Percentiles rank a stretch among this genome's conserved stretches.
These are phyloP conservation scores for Etheostoma perlongum DNA, from an alignment of 2,797 vertebrate genomes.

Conservation along the genomic window DNA sequence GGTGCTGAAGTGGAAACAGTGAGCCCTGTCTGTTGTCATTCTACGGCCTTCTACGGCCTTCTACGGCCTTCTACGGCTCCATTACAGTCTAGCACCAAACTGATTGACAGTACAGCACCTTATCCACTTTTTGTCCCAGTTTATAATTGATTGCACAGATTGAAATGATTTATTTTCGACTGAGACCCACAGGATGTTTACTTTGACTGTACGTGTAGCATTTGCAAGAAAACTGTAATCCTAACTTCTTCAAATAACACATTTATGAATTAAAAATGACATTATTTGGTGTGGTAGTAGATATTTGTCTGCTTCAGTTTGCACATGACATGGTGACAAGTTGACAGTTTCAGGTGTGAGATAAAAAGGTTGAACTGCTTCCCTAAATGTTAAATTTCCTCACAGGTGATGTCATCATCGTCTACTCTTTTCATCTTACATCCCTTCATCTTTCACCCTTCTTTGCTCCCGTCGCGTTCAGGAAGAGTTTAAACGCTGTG, in stretches of 20 bases:
- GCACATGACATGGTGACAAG: background rate
- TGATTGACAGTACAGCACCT: no score
- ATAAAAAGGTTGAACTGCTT: constrained; percentile 22
- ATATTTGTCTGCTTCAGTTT: background rate
- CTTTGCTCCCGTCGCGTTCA: constrained; percentile 23
- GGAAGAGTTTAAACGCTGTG: constrained; percentile 41
- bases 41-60: no score
- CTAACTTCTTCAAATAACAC: background rate
- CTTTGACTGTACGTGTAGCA: no score
- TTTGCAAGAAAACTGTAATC: background rate
- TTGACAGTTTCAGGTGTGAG: constrained; percentile 1
- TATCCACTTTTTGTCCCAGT: no score
- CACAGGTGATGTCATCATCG: constrained; percentile 36
- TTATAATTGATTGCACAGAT: no score
- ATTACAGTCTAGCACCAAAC: no score
- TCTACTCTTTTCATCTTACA: constrained; percentile 25
- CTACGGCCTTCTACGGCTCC: no score
- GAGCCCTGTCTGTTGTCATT: no score
- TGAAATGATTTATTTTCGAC: no score
- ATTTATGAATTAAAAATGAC: background rate
- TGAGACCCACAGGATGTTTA: no score
- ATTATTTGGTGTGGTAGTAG: background rate
- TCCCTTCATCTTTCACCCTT: constrained; percentile 18
- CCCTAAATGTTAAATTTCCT: constrained; percentile 10
- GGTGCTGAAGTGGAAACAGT: no score